These are phyloP conservation scores for Diplodus puntazzo DNA, from an alignment of 2,797 vertebrate species.

Conservation along the genomic window DNA sequence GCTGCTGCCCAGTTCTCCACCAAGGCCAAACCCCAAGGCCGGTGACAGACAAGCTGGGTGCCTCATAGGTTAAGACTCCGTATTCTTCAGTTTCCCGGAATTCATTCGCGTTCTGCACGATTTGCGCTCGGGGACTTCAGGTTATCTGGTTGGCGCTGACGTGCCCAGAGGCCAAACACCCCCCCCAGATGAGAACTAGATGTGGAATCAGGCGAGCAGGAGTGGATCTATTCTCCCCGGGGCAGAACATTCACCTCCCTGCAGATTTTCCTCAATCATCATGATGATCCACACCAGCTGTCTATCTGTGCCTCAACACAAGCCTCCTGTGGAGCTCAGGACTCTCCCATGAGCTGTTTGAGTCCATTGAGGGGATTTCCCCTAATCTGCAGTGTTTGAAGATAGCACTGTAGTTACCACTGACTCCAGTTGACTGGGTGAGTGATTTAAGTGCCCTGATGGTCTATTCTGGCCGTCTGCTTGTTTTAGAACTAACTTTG, in stretches of 20 bases:
- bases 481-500: constrained; percentile 8
- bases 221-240: constrained; percentile 26
- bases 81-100: constrained; percentile 15
- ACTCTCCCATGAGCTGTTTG: constrained; percentile 44
- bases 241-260: constrained; percentile 28
- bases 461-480: not conserved
- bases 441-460: constrained; percentile 36
- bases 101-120: not conserved
- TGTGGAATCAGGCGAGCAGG: constrained; percentile 4
- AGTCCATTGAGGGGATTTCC: constrained; percentile 57
- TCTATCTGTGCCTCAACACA: constrained; percentile 42
- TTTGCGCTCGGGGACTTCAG: not conserved
- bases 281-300: constrained; percentile 40
- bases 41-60: constrained; percentile 5
- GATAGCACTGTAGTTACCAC: constrained; percentile 49
- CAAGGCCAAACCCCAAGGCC: constrained; percentile 5
- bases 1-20: constrained; percentile 11
- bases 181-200: constrained; percentile 16
- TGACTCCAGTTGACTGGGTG: constrained; percentile 40
- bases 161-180: constrained; percentile 11
- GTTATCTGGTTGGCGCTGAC: constrained; percentile 2
- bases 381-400: constrained; percentile 51
- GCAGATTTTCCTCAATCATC: constrained; percentile 23
- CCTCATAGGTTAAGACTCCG: constrained; percentile 11
- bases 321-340: constrained; percentile 30